Conservation (phyloP, 2,888 invertebrate species). For the Protodeltote pygarga region DNA sequence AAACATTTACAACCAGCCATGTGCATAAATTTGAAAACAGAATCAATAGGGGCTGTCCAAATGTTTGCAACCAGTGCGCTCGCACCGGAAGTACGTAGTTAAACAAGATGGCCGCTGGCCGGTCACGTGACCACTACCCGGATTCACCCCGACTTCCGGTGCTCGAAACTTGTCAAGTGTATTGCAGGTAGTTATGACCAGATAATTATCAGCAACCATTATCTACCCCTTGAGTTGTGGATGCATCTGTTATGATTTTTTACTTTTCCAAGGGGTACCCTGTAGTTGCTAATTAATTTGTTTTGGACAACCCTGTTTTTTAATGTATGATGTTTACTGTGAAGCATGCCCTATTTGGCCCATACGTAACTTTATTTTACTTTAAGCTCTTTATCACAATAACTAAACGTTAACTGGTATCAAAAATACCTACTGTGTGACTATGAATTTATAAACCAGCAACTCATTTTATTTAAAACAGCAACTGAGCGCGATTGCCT, state of each 20-base stretch:
- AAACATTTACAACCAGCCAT: constrained; percentile 46
- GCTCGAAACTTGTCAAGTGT: constrained; percentile 82
- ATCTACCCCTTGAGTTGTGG: constrained; percentile 65
- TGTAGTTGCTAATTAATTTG: constrained; percentile 16
- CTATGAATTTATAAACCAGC: too few relatives aligned
- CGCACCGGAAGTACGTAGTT: constrained; percentile 80
- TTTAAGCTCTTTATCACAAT: too few relatives aligned
- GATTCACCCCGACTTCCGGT: constrained; percentile 84
- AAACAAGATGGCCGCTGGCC: constrained; percentile 78
- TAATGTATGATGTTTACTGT: too few relatives aligned
- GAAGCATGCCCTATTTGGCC: too few relatives aligned
- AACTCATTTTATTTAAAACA: too few relatives aligned
- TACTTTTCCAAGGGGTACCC: constrained; percentile 13
- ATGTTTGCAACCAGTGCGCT: constrained; percentile 60
- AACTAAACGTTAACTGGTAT: too few relatives aligned
- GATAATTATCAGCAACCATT: constrained; percentile 72
- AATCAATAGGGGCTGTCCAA: constrained; percentile 65
- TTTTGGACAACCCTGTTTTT: constrained; percentile 1
- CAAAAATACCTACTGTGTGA: too few relatives aligned
- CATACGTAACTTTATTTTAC: too few relatives aligned
- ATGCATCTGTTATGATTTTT: constrained; percentile 79
- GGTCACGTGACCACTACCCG: constrained; percentile 78
- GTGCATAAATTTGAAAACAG: constrained; percentile 14
- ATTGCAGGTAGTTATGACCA: constrained; percentile 72
- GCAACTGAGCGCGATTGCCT: too few relatives aligned